These are phyloP conservation scores for Aspidiotus destructor DNA, from an alignment of 2,888 invertebrate genomes.

Conservation along the genomic window DNA sequence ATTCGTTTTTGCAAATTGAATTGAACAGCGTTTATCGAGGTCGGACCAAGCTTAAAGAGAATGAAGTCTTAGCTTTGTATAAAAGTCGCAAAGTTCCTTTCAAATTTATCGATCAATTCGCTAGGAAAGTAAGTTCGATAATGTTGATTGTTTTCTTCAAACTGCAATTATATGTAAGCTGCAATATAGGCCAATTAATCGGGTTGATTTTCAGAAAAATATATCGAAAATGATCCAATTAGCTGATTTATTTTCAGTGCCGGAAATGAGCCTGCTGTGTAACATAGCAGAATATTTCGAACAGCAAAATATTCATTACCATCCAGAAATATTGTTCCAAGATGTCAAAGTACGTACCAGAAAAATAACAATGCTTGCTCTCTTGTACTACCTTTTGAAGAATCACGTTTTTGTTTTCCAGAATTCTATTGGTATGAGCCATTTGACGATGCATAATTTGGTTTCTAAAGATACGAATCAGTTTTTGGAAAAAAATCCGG, in stretches of 20 bases:
- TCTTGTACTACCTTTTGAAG: background rate
- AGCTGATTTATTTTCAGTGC: conserved; percentile 92
- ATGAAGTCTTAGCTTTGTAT: conserved; percentile 76
- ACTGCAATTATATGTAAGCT: too few relatives aligned
- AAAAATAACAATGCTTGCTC: background rate
- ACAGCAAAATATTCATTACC: conserved; percentile 78
- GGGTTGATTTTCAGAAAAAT: background rate
- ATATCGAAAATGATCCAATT: conserved; percentile 78
- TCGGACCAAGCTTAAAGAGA: conserved; percentile 64
- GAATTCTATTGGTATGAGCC: conserved; percentile 79
- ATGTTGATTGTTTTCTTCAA: background rate
- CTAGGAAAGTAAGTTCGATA: background rate
- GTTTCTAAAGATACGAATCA: conserved; percentile 72
- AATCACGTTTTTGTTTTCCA: conserved; percentile 43
- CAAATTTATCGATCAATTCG: conserved; percentile 61
- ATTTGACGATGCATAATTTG: conserved; percentile 79
- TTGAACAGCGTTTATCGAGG: conserved; percentile 88
- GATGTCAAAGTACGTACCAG: conserved; percentile 69
- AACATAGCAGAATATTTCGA: conserved; percentile 91
- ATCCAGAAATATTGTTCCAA: conserved; percentile 89
- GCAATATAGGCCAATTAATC: too few relatives aligned
- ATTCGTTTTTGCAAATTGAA: conserved; percentile 94
- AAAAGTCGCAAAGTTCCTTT: conserved; percentile 77
- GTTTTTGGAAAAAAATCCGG: conserved; percentile 66
- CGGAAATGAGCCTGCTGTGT: conserved; percentile 87